A percentile compares a stretch with the other conserved stretches of the same genome.
These are phyloP conservation scores for Azemiops feae DNA, from an alignment of 2,113 vertebrate genomes.

Conservation along the genomic window DNA sequence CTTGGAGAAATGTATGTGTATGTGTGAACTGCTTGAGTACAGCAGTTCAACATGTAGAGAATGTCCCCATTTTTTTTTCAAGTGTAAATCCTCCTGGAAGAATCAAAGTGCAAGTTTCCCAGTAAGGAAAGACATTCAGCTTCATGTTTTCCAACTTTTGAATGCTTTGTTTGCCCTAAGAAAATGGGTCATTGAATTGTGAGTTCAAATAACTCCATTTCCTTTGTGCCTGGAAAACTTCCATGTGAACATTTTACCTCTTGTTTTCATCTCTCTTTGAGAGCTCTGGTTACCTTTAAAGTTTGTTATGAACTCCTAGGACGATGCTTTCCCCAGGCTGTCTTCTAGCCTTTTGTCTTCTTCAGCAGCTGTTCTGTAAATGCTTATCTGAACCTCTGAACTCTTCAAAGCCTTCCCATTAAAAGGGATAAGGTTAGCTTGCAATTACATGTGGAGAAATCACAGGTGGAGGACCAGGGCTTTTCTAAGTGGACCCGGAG, in stretches of 20 bases:
- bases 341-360: not conserved
- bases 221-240: constrained; percentile 2
- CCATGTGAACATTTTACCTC: not conserved
- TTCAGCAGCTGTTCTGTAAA: constrained; percentile 13
- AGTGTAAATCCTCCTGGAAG: not conserved
- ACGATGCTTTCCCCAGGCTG: not conserved
- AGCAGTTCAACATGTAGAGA: not conserved
- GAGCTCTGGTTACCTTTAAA: constrained; percentile 8
- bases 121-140: not conserved
- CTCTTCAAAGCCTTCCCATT: constrained; percentile 32
- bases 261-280: constrained; percentile 6
- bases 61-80: not conserved
- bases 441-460: constrained; percentile 13
- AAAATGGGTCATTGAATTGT: not conserved
- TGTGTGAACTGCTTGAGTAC: not conserved
- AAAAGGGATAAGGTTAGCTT: constrained; percentile 23
- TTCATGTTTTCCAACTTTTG: not conserved
- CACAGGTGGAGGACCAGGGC: constrained; percentile 1
- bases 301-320: not conserved
- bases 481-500: constrained; percentile 31
- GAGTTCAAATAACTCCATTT: constrained; percentile 5
- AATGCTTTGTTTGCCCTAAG: not conserved
- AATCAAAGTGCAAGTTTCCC: not conserved
- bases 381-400: constrained; percentile 37
- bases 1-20: not conserved